Conservation (phyloP, 2,113 vertebrate species). For the Petrocephalus microphthalmus region DNA sequence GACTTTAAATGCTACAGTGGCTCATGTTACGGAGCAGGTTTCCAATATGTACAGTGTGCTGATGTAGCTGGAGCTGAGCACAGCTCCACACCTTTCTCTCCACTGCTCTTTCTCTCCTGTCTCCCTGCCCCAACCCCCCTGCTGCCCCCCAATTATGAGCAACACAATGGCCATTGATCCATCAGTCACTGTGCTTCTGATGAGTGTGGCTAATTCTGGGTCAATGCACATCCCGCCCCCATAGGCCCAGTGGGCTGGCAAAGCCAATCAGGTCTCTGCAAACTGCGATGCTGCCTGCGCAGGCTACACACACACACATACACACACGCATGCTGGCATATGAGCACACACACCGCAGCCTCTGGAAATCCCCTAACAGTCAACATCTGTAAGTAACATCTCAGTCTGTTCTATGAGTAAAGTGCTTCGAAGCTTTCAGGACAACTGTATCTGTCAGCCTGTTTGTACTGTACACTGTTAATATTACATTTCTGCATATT, state of each 20-base stretch:
- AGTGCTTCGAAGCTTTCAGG: not conserved
- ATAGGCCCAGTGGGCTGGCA: not conserved
- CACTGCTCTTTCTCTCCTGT: not conserved
- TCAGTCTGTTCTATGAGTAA: not conserved
- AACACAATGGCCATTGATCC: slow-evolving; percentile 54
- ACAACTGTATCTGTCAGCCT: not conserved
- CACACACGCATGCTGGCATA: not conserved
- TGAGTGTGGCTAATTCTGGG: slow-evolving; percentile 61
- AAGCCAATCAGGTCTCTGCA: not conserved
- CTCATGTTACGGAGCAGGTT: not conserved
- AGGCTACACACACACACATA: slow-evolving; percentile 28
- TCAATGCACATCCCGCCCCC: slow-evolving; percentile 50
- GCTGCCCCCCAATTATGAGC: not conserved
- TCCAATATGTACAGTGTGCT: not conserved
- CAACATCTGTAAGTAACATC: slow-evolving; percentile 33
- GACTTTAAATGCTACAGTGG: not conserved
- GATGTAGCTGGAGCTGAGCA: not conserved
- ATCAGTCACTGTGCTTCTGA: slow-evolving; percentile 57
- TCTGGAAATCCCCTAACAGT: slow-evolving; percentile 7
- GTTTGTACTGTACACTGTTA: not conserved
- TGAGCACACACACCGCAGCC: not conserved
- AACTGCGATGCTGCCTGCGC: slow-evolving; percentile 7
- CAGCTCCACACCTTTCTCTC: not conserved
- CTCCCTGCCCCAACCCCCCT: not conserved
- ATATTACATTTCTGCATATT: not conserved